Evolutionary conservation across 2,797 vertebrate genomes (phyloP).

Genomic region (Bovichtus diacanthus): DNA sequence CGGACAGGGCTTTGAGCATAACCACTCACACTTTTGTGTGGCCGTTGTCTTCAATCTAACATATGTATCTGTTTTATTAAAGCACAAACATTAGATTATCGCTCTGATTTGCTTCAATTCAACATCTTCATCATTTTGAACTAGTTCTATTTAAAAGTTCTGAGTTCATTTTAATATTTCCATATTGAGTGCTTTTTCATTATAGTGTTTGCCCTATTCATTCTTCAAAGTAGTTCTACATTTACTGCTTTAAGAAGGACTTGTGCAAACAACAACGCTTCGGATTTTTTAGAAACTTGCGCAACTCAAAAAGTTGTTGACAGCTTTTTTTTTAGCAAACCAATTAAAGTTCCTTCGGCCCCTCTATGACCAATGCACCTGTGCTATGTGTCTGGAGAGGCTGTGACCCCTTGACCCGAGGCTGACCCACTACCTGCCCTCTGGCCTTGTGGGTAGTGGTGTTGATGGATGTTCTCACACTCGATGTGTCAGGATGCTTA

Average conservation of each 20-base stretch:
- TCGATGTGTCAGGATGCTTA: conserved; percentile 56
- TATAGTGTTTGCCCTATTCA: background rate
- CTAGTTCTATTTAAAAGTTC: background rate
- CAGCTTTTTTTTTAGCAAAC: conserved; percentile 12
- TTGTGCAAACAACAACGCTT: background rate
- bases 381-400: conserved; percentile 46
- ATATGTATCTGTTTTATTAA: background rate
- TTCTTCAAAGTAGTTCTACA: background rate
- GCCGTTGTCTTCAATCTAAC: too few species aligned
- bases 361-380: conserved; percentile 53
- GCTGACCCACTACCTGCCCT: conserved; percentile 64
- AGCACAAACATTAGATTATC: background rate
- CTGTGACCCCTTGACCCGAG: conserved; percentile 42
- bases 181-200: background rate
- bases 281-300: background rate
- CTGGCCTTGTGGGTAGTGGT: conserved; percentile 62
- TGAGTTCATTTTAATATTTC: background rate
- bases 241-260: background rate
- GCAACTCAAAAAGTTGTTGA: background rate
- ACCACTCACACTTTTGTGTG: too few species aligned
- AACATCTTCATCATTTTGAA: background rate
- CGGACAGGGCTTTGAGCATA: background rate
- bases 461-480: conserved; percentile 76
- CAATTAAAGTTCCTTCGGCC: conserved; percentile 17
- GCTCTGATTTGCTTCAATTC: background rate